Evolutionary conservation across 2,888 invertebrate species (phyloP), one percentile per base, ranked within the genome.

Genomic region (Epicampocera succincta): DNA sequence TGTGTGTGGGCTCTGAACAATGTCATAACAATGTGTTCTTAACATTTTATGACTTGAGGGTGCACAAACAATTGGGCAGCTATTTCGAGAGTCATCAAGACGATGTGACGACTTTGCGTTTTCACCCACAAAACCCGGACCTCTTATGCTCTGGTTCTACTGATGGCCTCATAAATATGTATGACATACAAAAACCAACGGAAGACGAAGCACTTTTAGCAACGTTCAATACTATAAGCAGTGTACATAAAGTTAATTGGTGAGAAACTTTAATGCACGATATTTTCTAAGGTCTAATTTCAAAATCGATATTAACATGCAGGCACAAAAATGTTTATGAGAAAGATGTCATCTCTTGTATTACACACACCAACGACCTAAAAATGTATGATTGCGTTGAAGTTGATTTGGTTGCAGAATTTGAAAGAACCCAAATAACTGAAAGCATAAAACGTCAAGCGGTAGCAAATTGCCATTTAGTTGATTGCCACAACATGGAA

Each of bases 111-210:
- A 87, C 94, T 92, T 92, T 96, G 0, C 92, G 93, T 87, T 97
- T 97, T 90, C 95, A 96, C 92, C 93, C 93, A 68, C 90, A 87
- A 8, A 93, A 95, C 87, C 90, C 93, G 2, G 94, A 95, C 88
- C 90, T 92, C 8, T 87, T 98, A 69, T 93, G 94, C 13, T 94
- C 96, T 0, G 96, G 96, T 0, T 95, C 96, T 1, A 93, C 94
- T 0, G 98, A 98, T 90, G 97, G 97, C 0, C 92, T 98, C 15
- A 93, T 98, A 1, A 98, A 98, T 90, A 88, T 96, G 2, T 98
- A 94, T 90, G 95, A 98, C 89, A 92, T 98, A 21, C 92, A 93
- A 61, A 93, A 96, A 87, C 86, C 91, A 0, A 91, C 90, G 0
- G 98, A 98, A 91, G 96, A 97, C 75, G 95, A 96, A 86, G 97